Evolutionary conservation across 1,140 invertebrate genomes (phyloP), one percentile per base, ranked within the genome.

Genomic region (Sycophaga agraensis): DNA sequence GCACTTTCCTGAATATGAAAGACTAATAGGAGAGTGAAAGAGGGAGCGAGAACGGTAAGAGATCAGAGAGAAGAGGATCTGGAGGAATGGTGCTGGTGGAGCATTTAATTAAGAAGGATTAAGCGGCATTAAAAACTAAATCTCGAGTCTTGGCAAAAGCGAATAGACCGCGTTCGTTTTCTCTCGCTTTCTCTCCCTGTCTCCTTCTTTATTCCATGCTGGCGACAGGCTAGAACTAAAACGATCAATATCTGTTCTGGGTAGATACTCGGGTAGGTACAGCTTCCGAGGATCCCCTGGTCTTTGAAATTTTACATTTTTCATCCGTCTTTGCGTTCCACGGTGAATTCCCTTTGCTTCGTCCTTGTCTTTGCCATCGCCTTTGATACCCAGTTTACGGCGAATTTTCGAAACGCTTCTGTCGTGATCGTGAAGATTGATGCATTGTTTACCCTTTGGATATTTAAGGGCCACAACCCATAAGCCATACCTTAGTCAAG

Each of bases 91-190:
- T 45, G 63, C 66, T 66, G 66, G 58, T 63, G 66, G 66, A 59
- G 66, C 60, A 73, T 73, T 78, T 78, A 76, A 78, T 78, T 77
- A 76, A 71, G 71, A 70, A 68, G 69, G 72, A 76, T 78, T 72
- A 78, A 76, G 68, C 62, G 59, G 69, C 58, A 68, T 67, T 73
- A 74, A 69, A 65, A 43, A 69, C 54, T 66, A 68, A 73, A 68
- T 54, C 64, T 50, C 42, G 43, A 61, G 50, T 54, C 59, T 61
- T 21, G 51, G n/a, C n/a, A n/a, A n/a, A 55, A 24, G 50, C 50
- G 50, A 55, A 48, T 26, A 55, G 55, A 43, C 58, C 43, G 65
- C 51, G 56, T 49, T 56, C 17, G 5, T 19, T 19, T 58, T 50
- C 28, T 37, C 45, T 59, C 31, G 54, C n/a, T 58, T 50, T 50